phyloP scores from a whole-genome alignment of 2,888 invertebrate genomes.

The Caenorhabditis sp. region DNA sequence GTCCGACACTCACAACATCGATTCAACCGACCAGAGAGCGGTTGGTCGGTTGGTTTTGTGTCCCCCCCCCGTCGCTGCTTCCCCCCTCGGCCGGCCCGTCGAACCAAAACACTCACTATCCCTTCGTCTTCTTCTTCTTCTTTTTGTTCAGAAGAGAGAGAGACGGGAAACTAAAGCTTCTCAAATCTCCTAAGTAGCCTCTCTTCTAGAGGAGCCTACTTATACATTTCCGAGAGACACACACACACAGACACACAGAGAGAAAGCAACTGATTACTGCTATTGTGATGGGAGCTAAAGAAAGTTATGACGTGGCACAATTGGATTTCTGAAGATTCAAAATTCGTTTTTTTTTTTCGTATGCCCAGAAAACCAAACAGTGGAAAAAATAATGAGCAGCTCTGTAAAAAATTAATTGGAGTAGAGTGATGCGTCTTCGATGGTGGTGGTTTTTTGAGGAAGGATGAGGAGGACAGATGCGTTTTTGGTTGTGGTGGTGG shows the following conservation, averaged over 20 bases:
- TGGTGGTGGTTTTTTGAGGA: slow-evolving; percentile 17
- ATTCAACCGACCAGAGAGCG: slow-evolving; percentile 54
- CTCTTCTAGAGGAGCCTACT: slow-evolving; percentile 14
- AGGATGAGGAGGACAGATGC: slow-evolving; percentile 42
- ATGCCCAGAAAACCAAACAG: too few relatives aligned
- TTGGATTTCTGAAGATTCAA: too few relatives aligned
- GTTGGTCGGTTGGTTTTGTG: slow-evolving; percentile 9
- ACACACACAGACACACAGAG: not conserved
- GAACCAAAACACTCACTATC: slow-evolving; percentile 56
- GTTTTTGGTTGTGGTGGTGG: slow-evolving; percentile 37
- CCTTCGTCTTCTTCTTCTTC: slow-evolving; percentile 12
- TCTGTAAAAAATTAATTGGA: slow-evolving; percentile 2
- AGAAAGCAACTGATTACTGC: not conserved
- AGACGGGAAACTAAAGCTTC: slow-evolving; percentile 29
- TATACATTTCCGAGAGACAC: not conserved
- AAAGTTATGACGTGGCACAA: not conserved
- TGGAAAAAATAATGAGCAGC: too few relatives aligned
- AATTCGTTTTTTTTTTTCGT: too few relatives aligned
- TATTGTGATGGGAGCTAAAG: not conserved
- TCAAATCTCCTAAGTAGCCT: slow-evolving; percentile 19
- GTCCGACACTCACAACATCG: slow-evolving; percentile 22
- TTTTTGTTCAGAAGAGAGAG: not conserved
- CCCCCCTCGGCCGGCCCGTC: slow-evolving; percentile 24
- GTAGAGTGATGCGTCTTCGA: too few relatives aligned
- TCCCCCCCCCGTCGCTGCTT: slow-evolving; percentile 10